Percentiles rank a stretch among this genome's conserved stretches.
Conservation (phyloP, 2,797 vertebrate genomes). For the Ceryle rudis region DNA sequence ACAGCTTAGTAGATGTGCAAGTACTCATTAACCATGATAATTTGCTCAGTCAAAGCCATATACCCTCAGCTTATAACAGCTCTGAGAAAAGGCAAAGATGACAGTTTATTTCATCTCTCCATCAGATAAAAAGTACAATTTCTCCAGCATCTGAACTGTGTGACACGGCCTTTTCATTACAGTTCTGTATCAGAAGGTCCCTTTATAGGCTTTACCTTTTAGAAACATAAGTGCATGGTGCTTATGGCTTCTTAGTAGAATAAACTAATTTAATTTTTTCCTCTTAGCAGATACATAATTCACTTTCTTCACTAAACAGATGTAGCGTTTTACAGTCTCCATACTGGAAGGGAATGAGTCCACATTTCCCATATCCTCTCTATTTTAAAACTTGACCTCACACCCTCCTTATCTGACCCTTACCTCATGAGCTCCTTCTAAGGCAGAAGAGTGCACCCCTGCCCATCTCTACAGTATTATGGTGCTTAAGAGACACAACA, state of each 20-base stretch:
- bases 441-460: background rate
- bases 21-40: accelerated
- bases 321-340: background rate
- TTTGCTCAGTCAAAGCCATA: background rate
- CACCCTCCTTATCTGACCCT: background rate
- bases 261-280: background rate
- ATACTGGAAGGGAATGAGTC: background rate
- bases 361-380: background rate
- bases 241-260: background rate
- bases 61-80: background rate
- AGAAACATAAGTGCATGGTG: background rate
- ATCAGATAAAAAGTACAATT: background rate
- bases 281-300: background rate
- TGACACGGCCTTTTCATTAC: background rate
- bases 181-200: background rate
- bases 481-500: background rate
- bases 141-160: background rate
- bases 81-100: background rate
- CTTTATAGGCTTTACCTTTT: background rate
- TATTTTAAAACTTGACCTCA: background rate
- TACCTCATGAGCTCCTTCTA: background rate
- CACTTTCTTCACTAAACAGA: background rate
- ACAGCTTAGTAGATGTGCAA: background rate
- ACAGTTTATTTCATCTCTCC: background rate
- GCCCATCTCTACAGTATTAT: background rate